Evolutionary conservation across 1,140 invertebrate genomes (phyloP).

Genomic region (Acromyrmex echinatior): DNA sequence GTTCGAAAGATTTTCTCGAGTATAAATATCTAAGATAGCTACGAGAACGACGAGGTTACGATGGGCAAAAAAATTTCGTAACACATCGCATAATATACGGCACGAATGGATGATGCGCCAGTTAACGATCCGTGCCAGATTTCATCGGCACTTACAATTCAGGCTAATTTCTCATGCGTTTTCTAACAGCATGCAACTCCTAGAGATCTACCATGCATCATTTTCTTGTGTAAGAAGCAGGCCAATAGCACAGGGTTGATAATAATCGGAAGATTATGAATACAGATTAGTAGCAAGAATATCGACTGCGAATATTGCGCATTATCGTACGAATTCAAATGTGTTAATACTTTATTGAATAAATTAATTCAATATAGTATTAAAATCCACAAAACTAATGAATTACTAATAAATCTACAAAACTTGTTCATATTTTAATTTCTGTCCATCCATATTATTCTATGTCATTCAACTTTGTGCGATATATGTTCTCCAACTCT

Average conservation of each 20-base stretch:
- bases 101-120: slow-evolving; percentile 59
- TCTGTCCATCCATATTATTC: not conserved
- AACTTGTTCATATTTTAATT: not conserved
- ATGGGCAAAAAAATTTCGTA: slow-evolving; percentile 52
- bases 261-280: slow-evolving; percentile 10
- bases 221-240: slow-evolving; percentile 46
- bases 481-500: not conserved
- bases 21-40: not conserved
- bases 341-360: not conserved
- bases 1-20: not conserved
- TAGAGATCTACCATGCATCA: not conserved
- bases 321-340: not conserved
- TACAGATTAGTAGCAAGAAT: not conserved
- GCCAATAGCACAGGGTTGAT: slow-evolving; percentile 26
- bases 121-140: slow-evolving; percentile 59
- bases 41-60: slow-evolving; percentile 4
- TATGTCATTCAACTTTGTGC: not conserved
- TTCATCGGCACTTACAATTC: slow-evolving; percentile 53
- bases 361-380: not conserved
- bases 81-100: slow-evolving; percentile 63
- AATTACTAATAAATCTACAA: not conserved
- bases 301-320: not conserved
- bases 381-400: slow-evolving; percentile 2
- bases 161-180: slow-evolving; percentile 61
- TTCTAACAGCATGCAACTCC: slow-evolving; percentile 25